Conservation (phyloP, 2,113 vertebrate species). For the Cyprichromis sp. region DNA sequence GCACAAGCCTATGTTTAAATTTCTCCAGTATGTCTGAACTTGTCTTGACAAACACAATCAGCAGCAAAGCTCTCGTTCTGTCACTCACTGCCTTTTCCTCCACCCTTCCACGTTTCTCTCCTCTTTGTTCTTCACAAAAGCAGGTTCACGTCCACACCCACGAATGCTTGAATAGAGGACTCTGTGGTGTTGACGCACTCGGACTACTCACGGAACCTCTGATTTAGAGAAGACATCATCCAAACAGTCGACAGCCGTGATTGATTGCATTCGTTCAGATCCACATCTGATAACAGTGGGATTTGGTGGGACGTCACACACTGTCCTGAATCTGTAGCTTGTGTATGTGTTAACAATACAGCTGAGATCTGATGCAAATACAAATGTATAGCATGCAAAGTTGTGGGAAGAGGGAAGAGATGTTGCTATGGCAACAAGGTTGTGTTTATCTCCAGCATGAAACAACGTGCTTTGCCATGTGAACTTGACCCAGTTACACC, state of each 20-base stretch:
- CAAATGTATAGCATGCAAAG: conserved; percentile 19
- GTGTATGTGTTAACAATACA: neutral
- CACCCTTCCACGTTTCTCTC: neutral
- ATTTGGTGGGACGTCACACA: neutral
- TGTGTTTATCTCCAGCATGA: conserved; percentile 40
- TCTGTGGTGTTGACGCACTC: neutral
- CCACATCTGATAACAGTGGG: neutral
- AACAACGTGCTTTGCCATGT: conserved; percentile 38
- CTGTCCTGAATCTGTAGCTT: neutral
- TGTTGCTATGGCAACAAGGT: conserved; percentile 26
- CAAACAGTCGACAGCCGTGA: neutral
- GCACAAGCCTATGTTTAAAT: neutral
- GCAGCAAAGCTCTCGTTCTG: neutral
- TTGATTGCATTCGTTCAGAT: neutral
- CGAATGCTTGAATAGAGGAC: neutral
- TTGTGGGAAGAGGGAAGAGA: neutral
- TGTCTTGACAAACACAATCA: conserved; percentile 22
- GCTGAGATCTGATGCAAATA: conserved; percentile 9
- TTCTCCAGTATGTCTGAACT: conserved; percentile 14
- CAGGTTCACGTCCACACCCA: conserved; percentile 38
- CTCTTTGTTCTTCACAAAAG: conserved; percentile 24
- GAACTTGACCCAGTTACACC: conserved; percentile 46
- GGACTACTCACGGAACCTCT: neutral
- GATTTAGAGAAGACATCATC: neutral
- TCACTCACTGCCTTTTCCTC: neutral